Evolutionary conservation across 2,113 vertebrate species (phyloP).

Genomic region (Solea senegalensis): DNA sequence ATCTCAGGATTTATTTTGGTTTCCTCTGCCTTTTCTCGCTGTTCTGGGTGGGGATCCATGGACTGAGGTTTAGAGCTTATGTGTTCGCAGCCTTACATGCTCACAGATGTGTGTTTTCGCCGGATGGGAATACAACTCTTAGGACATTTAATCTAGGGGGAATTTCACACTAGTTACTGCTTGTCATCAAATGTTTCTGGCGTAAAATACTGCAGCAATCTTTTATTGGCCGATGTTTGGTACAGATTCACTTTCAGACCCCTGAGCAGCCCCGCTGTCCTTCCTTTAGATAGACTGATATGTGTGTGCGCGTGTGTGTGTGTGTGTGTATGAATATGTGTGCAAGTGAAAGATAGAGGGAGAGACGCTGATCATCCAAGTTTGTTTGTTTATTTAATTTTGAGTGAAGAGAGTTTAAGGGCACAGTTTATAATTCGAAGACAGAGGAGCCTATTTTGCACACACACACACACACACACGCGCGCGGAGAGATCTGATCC

Average conservation of each 20-base stretch:
- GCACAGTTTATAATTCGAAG: slow-evolving; percentile 44
- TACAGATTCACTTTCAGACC: slow-evolving; percentile 62
- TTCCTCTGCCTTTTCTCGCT: slow-evolving; percentile 64
- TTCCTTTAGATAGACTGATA: slow-evolving; percentile 51
- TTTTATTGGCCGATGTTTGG: slow-evolving; percentile 70
- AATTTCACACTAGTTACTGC: slow-evolving; percentile 84
- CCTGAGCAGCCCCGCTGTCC: slow-evolving; percentile 53
- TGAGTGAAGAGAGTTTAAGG: slow-evolving; percentile 15
- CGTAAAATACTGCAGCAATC: slow-evolving; percentile 74
- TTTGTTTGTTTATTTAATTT: too few relatives aligned
- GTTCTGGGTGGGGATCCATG: slow-evolving; percentile 39
- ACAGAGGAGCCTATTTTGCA: slow-evolving; percentile 5
- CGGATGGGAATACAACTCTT: slow-evolving; percentile 71
- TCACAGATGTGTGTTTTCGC: slow-evolving; percentile 56
- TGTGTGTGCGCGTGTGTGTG: slow-evolving; percentile 1
- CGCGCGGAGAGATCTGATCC: slow-evolving; percentile 59
- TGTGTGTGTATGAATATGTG: slow-evolving; percentile 6
- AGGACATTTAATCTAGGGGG: slow-evolving; percentile 83
- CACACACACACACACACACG: slow-evolving; percentile 17
- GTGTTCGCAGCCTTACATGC: slow-evolving; percentile 27
- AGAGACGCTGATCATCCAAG: slow-evolving; percentile 2
- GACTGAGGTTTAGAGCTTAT: slow-evolving; percentile 49
- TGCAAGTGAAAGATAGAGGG: background rate
- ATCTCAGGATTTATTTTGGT: slow-evolving; percentile 73
- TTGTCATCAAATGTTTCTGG: slow-evolving; percentile 82